Evolutionary conservation across 2,113 vertebrate genomes (phyloP).

Genomic region (Psittacula cyanocephala): DNA sequence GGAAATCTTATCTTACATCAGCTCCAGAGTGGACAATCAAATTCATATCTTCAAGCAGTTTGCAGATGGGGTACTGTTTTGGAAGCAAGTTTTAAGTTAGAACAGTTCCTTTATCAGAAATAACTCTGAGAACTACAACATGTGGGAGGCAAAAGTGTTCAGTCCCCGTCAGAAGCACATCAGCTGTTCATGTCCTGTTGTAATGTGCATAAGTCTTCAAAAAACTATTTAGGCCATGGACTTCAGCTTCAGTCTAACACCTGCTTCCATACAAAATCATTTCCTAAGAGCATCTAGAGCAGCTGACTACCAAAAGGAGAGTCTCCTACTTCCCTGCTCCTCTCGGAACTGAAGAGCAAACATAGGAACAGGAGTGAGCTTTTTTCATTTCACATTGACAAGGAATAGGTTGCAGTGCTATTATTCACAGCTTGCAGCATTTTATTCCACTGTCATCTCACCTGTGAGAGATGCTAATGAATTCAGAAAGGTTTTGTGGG

Average conservation of each 20-base stretch:
- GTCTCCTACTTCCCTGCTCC: neutral
- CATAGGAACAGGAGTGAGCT: neutral
- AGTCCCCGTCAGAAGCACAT: neutral
- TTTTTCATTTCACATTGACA: neutral
- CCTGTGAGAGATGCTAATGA: neutral
- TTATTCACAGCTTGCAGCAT: neutral
- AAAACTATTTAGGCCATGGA: neutral
- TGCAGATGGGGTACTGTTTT: neutral
- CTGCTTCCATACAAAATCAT: neutral
- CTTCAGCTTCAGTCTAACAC: neutral
- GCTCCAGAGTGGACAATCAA: neutral
- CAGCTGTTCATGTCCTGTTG: neutral
- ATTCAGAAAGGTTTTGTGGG: neutral
- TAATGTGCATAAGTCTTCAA: neutral
- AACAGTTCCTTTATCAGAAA: neutral
- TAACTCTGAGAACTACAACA: neutral
- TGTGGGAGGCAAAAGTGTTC: neutral
- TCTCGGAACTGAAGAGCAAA: neutral
- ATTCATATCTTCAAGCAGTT: neutral
- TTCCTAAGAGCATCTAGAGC: neutral
- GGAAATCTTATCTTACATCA: neutral
- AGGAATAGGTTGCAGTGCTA: neutral
- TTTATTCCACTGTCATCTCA: neutral
- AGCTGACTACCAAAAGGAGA: neutral
- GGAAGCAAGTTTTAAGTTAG: neutral